Evolutionary conservation across 2,113 vertebrate species (phyloP).

Genomic region (Leiothrix lutea): DNA sequence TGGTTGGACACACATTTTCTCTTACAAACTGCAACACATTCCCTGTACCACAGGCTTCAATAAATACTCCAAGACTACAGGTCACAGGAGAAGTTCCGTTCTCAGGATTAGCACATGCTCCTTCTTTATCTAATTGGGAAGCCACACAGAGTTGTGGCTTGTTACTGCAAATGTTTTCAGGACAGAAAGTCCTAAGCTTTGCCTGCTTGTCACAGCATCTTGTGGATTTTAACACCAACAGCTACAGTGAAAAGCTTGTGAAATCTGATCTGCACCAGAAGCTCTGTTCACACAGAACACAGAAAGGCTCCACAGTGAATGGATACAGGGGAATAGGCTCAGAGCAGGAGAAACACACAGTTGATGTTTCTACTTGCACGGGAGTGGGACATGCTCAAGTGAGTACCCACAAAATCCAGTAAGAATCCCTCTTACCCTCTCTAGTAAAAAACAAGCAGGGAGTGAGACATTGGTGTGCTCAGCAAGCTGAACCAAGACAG

Average conservation of each 20-base stretch:
- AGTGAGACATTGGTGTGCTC: background rate
- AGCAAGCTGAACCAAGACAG: background rate
- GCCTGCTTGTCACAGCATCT: slow-evolving; percentile 22
- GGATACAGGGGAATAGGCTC: background rate
- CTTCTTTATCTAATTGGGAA: background rate
- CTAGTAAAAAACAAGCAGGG: background rate
- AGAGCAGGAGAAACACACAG: background rate
- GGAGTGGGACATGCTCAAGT: background rate
- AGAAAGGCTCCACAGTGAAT: background rate
- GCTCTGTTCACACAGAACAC: background rate
- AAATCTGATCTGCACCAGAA: background rate
- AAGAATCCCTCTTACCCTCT: background rate
- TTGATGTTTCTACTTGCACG: background rate
- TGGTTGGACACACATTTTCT: background rate
- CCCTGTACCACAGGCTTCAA: background rate
- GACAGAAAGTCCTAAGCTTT: slow-evolving; percentile 12
- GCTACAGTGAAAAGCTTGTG: background rate
- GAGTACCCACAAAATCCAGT: background rate
- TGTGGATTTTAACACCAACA: slow-evolving; percentile 20
- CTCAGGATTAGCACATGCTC: background rate
- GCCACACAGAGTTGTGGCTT: background rate
- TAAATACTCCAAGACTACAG: background rate
- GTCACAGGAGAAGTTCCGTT: background rate
- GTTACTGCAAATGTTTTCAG: slow-evolving; percentile 17
- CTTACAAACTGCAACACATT: background rate